phyloP scores from a whole-genome alignment of 2,797 vertebrate genomes.

The Sebastes itinus region DNA sequence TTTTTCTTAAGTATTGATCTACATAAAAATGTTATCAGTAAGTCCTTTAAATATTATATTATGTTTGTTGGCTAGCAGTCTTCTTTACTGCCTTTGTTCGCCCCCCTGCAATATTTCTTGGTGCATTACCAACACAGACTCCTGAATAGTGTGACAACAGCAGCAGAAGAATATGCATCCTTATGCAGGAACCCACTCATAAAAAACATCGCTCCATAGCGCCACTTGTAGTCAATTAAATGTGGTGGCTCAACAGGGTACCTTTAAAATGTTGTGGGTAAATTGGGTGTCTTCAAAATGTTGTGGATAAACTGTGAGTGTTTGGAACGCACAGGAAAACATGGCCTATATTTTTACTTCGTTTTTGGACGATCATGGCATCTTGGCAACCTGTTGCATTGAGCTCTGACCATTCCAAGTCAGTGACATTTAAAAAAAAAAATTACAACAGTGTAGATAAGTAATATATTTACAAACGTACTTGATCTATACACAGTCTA shows the following conservation, averaged over 20 bases:
- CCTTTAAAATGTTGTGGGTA: not conserved
- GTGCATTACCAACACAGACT: not conserved
- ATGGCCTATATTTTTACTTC: not conserved
- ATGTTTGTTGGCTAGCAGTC: not conserved
- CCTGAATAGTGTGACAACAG: not conserved
- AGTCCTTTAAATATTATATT: too few relatives aligned
- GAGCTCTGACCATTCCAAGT: not conserved
- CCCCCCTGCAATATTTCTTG: not conserved
- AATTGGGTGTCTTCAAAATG: too few relatives aligned
- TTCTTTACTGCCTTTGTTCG: not conserved
- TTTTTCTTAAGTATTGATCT: too few relatives aligned
- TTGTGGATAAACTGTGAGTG: not conserved
- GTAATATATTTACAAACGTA: not conserved
- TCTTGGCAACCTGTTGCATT: not conserved
- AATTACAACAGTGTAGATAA: not conserved
- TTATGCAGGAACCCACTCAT: not conserved
- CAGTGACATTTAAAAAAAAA: too few relatives aligned
- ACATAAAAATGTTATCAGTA: too few relatives aligned
- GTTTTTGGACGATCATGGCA: not conserved
- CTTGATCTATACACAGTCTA: not conserved
- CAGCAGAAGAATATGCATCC: not conserved
- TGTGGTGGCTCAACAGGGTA: not conserved
- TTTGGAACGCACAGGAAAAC: not conserved
- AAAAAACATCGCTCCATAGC: not conserved
- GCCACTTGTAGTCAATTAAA: not conserved